A percentile compares a stretch with the other conserved stretches of the same genome.
These are phyloP conservation scores for Emydoidea blandingii DNA, from an alignment of 2,797 vertebrate species.

Conservation along the genomic window DNA sequence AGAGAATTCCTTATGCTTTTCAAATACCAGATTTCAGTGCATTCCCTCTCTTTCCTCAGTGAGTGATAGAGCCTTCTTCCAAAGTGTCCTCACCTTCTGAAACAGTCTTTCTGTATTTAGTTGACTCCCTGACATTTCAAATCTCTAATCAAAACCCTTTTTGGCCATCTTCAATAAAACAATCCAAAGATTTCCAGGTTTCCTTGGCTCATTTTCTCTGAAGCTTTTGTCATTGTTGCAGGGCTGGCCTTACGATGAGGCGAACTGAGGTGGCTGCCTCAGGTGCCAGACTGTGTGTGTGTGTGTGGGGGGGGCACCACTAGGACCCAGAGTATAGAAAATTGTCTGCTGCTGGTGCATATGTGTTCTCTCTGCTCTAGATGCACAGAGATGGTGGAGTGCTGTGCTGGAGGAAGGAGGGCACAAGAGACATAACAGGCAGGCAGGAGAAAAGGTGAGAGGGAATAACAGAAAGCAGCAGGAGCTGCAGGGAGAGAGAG, in stretches of 20 bases:
- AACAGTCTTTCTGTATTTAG: neutral
- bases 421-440: too few species aligned
- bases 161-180: neutral
- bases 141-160: neutral
- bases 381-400: too few species aligned
- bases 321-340: too few species aligned
- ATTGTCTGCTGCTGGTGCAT: too few species aligned
- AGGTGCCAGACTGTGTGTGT: too few species aligned
- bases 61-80: neutral
- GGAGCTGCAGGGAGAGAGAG: too few species aligned
- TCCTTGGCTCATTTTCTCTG: neutral
- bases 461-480: too few species aligned
- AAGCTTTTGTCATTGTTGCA: neutral
- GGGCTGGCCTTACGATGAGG: too few species aligned
- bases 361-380: too few species aligned
- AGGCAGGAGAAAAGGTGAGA: too few species aligned
- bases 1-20: neutral
- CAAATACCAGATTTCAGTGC: neutral
- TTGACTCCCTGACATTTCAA: neutral
- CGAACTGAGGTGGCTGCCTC: too few species aligned
- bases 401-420: too few species aligned
- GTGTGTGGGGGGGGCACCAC: accelerated
- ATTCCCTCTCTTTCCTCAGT: neutral
- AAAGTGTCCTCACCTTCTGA: neutral
- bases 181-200: neutral